These are phyloP conservation scores for Hanleya hanleyi DNA, from an alignment of 2,888 invertebrate genomes.

Conservation along the genomic window DNA sequence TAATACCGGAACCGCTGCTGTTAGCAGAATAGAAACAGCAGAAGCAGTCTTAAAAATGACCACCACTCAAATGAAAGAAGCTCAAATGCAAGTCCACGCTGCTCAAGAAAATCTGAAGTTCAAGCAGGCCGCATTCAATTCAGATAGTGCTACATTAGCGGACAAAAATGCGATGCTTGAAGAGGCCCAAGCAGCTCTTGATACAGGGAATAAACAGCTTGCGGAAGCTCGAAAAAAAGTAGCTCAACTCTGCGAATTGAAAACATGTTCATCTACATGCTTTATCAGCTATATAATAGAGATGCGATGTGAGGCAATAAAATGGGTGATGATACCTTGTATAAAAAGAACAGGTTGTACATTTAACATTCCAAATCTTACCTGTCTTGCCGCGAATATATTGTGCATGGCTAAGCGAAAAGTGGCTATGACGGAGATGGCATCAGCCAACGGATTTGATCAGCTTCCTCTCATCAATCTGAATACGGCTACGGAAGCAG, in stretches of 20 bases:
- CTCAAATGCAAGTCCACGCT: not conserved
- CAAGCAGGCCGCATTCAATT: not conserved
- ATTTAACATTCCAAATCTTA: not conserved
- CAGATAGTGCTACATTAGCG: not conserved
- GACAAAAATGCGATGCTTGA: not conserved
- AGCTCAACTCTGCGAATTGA: not conserved
- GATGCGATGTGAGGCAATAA: not conserved
- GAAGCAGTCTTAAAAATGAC: not conserved
- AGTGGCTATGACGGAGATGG: not conserved
- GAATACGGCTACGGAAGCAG: not conserved
- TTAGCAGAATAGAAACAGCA: not conserved
- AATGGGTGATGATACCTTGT: not conserved
- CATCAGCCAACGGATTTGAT: not conserved
- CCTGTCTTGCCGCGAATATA: not conserved
- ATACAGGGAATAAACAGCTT: not conserved
- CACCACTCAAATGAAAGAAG: not conserved
- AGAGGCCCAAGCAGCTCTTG: not conserved
- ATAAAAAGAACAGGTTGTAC: not conserved
- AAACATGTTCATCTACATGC: not conserved
- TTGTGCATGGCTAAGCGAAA: constrained; percentile 3
- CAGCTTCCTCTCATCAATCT: not conserved
- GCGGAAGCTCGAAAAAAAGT: not conserved
- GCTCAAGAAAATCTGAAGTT: not conserved
- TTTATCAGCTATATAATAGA: not conserved
- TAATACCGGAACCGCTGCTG: not conserved